Percentiles rank a stretch among this genome's conserved stretches.
Evolutionary conservation across 2,888 invertebrate genomes (phyloP).

Genomic region (Odontocolon sp.): DNA sequence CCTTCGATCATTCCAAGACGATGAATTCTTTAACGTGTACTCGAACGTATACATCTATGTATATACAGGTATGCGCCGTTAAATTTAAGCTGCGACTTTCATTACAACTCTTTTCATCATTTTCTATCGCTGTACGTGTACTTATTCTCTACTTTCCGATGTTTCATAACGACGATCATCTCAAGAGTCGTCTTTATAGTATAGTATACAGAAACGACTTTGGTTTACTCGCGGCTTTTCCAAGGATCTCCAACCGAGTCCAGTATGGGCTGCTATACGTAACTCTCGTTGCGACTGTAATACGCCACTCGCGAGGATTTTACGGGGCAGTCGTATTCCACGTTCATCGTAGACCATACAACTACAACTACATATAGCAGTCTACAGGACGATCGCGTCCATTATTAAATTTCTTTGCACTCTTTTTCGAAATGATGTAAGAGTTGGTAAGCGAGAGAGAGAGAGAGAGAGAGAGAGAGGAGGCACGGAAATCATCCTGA

Average conservation of each 20-base stretch:
- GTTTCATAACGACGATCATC: conserved; percentile 34
- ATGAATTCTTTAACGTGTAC: neutral
- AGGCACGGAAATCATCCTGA: neutral
- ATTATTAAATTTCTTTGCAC: conserved; percentile 49
- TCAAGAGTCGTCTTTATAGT: conserved; percentile 8
- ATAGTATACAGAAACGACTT: neutral
- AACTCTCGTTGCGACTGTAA: conserved; percentile 26
- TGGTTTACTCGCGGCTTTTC: conserved; percentile 29
- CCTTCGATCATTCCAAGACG: neutral
- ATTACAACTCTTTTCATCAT: conserved; percentile 22
- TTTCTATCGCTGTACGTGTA: neutral
- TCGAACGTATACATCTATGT: neutral
- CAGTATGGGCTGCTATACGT: conserved; percentile 3
- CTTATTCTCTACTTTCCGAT: conserved; percentile 12
- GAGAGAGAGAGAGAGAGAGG: neutral
- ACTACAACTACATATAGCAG: neutral
- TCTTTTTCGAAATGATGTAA: conserved; percentile 22
- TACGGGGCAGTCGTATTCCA: conserved; percentile 32
- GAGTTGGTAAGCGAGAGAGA: neutral
- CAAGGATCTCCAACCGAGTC: conserved; percentile 12
- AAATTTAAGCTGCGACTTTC: conserved; percentile 27
- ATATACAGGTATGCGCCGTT: too few relatives aligned
- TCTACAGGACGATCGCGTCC: conserved; percentile 44
- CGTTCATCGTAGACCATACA: conserved; percentile 16
- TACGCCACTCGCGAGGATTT: conserved; percentile 40